Evolutionary conservation across 1,140 invertebrate genomes (phyloP).

Genomic region (Ganaspis sp.): DNA sequence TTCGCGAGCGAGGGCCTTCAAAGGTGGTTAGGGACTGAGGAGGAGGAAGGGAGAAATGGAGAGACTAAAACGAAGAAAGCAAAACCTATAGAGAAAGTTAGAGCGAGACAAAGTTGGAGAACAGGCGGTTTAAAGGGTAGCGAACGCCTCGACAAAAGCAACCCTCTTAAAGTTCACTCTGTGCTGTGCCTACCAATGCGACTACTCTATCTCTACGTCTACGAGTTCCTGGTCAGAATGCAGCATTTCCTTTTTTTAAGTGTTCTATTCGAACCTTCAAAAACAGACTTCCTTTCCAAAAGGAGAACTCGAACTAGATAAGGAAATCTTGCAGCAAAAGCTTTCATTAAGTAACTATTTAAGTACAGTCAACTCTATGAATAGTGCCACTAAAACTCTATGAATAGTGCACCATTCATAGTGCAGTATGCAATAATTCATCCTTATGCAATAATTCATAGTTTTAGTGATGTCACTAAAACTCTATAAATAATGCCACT

Average conservation of each 20-base stretch:
- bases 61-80: constrained; percentile 49
- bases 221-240: constrained; percentile 46
- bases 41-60: constrained; percentile 50
- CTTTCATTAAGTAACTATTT: not conserved
- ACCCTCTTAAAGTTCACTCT: constrained; percentile 74
- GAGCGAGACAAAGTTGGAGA: constrained; percentile 35
- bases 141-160: constrained; percentile 72
- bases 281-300: not conserved
- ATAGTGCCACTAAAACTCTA: no score
- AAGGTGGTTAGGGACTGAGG: constrained; percentile 44
- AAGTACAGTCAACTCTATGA: no score
- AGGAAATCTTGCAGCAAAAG: not conserved
- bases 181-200: constrained; percentile 71
- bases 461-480: no score
- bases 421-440: no score
- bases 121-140: constrained; percentile 72
- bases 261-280: constrained; percentile 37
- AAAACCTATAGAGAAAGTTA: constrained; percentile 34
- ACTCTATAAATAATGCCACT: no score
- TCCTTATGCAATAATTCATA: no score
- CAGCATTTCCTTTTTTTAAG: constrained; percentile 42
- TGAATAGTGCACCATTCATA: no score
- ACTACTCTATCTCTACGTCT: constrained; percentile 46
- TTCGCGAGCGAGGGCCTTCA: constrained; percentile 56
- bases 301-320: constrained; percentile 6